phyloP scores from a whole-genome alignment of 2,888 invertebrate species.

The Cheilosia urbana region DNA sequence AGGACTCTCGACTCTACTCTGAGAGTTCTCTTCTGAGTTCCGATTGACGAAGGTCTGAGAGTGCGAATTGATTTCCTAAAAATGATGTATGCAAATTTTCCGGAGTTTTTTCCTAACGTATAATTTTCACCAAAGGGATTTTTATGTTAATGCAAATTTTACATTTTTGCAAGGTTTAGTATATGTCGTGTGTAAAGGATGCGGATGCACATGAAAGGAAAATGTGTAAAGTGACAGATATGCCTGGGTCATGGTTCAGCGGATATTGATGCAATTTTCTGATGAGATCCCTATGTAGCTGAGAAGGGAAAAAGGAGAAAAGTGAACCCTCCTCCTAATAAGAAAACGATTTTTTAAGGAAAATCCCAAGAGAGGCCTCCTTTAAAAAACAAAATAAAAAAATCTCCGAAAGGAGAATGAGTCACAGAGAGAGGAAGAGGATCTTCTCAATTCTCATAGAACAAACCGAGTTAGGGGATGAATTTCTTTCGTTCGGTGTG shows the following conservation, averaged over 20 bases:
- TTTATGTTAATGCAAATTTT: slow-evolving; percentile 65
- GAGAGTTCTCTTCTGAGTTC: neutral
- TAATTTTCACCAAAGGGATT: slow-evolving; percentile 57
- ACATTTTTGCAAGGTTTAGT: slow-evolving; percentile 61
- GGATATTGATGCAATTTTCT: slow-evolving; percentile 47
- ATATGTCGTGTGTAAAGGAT: slow-evolving; percentile 53
- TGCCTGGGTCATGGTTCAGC: slow-evolving; percentile 36
- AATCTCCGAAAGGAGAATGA: neutral
- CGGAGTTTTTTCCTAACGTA: slow-evolving; percentile 27
- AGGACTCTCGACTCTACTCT: neutral
- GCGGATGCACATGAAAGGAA: slow-evolving; percentile 13
- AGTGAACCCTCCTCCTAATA: neutral
- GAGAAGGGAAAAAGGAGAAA: slow-evolving; percentile 37
- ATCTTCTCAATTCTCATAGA: slow-evolving; percentile 29
- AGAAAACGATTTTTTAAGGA: slow-evolving; percentile 1
- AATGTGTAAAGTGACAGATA: neutral
- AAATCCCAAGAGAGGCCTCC: slow-evolving; percentile 37
- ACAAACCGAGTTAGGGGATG: slow-evolving; percentile 60
- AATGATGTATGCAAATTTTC: slow-evolving; percentile 63
- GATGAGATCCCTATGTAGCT: slow-evolving; percentile 2
- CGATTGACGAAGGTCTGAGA: slow-evolving; percentile 45
- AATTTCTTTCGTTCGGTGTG: slow-evolving; percentile 1
- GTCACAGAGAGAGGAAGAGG: slow-evolving; percentile 1
- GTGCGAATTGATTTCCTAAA: slow-evolving; percentile 63
- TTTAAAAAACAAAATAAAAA: slow-evolving; percentile 38